Base-by-base conservation (phyloP, 2,888 invertebrate species). In the Melolontha melolontha region DNA sequence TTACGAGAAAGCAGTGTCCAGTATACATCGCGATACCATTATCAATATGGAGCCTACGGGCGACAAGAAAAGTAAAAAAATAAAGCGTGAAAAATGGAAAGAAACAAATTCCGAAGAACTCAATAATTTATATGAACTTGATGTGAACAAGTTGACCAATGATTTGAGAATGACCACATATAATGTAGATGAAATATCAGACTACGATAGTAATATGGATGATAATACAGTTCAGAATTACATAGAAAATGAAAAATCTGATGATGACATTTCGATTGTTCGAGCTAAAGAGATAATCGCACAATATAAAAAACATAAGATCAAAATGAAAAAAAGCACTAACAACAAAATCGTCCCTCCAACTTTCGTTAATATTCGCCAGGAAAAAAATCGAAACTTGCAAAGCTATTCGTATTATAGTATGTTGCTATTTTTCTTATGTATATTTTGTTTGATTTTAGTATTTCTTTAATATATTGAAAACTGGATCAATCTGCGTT, bases 181-280 rank as follows among this genome's bases (percentile, higher is more conserved):
- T 16, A 10, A 55, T 50, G n/a, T 41, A 12, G 66, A 57, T 1
- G 22, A 59, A n/a, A 1, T 34, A 14, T 5, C 22, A 40, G 47
- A 47, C 2, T 10, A 16, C 14, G 17, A n/a, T 27, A 57, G 49
- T 27, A 0, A 12, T 11, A 22, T n/a, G 22, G 22, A 66, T 11
- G 5, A 39, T 11, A 27, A 59, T 22, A 51, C 51, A n/a, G 16
- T 59, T 12, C 42, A 67, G 22, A 40, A 62, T 39, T 67, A 62
- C 17, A 12, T 57, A 7, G 62, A 67, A 6, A 62, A 47, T 22
- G 59, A 59, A 42, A 22, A 49, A 16, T 67, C 66, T 8, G 66
- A 67, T 11, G 66, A 67, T 50, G 66, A 67, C 8, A 50, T 67
- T 27, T 67, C 66, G 1, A 59, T 67, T 42, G 59, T 67, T n/a